phyloP scores from a whole-genome alignment of 2,797 vertebrate genomes.

The Melanogrammus aeglefinus region DNA sequence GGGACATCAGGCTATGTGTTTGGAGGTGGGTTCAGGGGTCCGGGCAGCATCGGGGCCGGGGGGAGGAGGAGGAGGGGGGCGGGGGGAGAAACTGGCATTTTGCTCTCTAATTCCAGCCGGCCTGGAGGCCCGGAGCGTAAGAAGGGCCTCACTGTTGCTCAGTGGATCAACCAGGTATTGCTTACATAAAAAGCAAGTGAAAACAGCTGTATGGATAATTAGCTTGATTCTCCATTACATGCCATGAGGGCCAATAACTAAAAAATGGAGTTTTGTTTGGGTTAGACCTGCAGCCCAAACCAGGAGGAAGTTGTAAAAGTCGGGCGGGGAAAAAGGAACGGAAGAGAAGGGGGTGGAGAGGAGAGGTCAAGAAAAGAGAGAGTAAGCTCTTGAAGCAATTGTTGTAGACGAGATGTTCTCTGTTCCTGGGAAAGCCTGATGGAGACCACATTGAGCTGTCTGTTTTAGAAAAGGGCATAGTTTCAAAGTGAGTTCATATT shows the following conservation, averaged over 20 bases:
- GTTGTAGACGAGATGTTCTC: conserved; percentile 65
- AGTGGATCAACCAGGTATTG: conserved; percentile 91
- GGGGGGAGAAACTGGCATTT: conserved; percentile 85
- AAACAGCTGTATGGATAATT: conserved; percentile 92
- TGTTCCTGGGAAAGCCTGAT: conserved; percentile 43
- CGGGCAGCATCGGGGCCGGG: conserved; percentile 43
- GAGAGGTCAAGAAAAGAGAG: conserved; percentile 50
- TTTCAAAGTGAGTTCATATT: conserved; percentile 40
- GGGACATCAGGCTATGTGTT: conserved; percentile 44
- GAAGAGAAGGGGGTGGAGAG: neutral
- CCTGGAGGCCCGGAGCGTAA: conserved; percentile 82
- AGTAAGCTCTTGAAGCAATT: conserved; percentile 66
- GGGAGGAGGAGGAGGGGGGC: conserved; percentile 28
- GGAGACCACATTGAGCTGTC: conserved; percentile 46
- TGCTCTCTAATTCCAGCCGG: conserved; percentile 84
- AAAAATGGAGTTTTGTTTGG: conserved; percentile 87
- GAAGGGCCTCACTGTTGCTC: conserved; percentile 88
- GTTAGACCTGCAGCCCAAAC: conserved; percentile 82
- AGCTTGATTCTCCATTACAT: conserved; percentile 92
- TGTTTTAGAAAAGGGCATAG: conserved; percentile 34
- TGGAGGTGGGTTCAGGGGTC: conserved; percentile 67
- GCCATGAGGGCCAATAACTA: conserved; percentile 85
- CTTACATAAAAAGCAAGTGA: conserved; percentile 93
- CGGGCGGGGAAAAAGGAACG: conserved; percentile 46
- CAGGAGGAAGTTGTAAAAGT: conserved; percentile 84